These are phyloP conservation scores for Achlya flavicornis DNA, from an alignment of 2,888 invertebrate species.

Conservation along the genomic window DNA sequence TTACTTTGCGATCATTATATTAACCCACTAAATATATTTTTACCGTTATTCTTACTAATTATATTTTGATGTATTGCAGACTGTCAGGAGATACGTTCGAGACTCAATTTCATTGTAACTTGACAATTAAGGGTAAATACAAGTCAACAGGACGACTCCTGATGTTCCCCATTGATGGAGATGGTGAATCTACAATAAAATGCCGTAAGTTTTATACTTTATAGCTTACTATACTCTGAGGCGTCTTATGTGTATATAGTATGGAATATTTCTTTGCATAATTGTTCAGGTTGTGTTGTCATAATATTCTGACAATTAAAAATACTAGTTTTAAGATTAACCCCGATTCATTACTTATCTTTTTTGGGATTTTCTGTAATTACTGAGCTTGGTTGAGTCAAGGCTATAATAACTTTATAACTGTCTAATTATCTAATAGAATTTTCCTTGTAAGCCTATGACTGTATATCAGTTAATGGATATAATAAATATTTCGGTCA, in stretches of 20 bases:
- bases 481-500: background rate
- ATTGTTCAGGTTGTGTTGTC: no score
- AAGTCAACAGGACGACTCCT: constrained; percentile 55
- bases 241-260: background rate
- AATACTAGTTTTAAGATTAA: no score
- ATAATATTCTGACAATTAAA: no score
- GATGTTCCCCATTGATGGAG: constrained; percentile 59
- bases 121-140: constrained; percentile 62
- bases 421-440: background rate
- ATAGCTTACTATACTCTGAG: background rate
- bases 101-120: constrained; percentile 56
- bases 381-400: no score
- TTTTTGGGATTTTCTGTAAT: background rate
- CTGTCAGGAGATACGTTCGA: constrained; percentile 44
- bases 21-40: background rate
- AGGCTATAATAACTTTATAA: background rate
- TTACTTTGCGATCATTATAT: background rate
- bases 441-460: background rate
- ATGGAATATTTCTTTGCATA: no score
- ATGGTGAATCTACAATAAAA: constrained; percentile 56
- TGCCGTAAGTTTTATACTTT: constrained; percentile 53
- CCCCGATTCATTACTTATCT: no score
- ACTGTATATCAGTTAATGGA: background rate
- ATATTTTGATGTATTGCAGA: constrained; percentile 35
- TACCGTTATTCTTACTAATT: background rate